These are phyloP conservation scores for Lanius collurio DNA, from an alignment of 2,113 vertebrate species.

Conservation along the genomic window DNA sequence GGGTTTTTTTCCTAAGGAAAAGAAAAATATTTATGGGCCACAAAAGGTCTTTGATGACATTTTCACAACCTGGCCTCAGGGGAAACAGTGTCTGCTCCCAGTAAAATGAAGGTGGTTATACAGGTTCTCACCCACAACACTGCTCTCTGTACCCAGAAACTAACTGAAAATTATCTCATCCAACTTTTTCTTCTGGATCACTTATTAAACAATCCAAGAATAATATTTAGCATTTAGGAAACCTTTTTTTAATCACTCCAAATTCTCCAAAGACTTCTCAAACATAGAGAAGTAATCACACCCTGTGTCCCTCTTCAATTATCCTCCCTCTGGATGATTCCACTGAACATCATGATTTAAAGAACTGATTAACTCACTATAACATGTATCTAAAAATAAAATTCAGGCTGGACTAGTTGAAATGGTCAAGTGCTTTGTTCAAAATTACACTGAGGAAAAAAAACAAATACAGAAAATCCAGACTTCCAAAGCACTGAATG, in stretches of 20 bases:
- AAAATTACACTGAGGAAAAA: not conserved
- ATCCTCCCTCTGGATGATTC: not conserved
- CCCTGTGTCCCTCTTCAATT: not conserved
- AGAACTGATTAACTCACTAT: not conserved
- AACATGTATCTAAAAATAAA: not conserved
- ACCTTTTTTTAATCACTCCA: not conserved
- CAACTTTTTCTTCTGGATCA: not conserved
- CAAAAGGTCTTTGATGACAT: not conserved
- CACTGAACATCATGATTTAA: not conserved
- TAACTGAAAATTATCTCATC: not conserved
- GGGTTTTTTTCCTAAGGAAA: not conserved
- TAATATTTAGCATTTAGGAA: not conserved
- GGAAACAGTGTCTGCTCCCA: not conserved
- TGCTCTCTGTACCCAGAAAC: not conserved
- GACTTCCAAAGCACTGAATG: not conserved
- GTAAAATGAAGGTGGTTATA: not conserved
- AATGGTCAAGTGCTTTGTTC: not conserved
- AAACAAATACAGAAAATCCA: not conserved
- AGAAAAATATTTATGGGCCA: not conserved
- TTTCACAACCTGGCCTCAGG: not conserved
- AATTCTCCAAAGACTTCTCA: not conserved
- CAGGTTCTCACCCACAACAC: not conserved
- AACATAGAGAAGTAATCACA: not conserved
- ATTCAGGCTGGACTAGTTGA: not conserved
- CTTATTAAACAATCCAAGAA: not conserved